A percentile compares a stretch with the other conserved stretches of the same genome.
phyloP scores from a whole-genome alignment of 2,113 vertebrate genomes.

The Phrynosoma platyrhinos region DNA sequence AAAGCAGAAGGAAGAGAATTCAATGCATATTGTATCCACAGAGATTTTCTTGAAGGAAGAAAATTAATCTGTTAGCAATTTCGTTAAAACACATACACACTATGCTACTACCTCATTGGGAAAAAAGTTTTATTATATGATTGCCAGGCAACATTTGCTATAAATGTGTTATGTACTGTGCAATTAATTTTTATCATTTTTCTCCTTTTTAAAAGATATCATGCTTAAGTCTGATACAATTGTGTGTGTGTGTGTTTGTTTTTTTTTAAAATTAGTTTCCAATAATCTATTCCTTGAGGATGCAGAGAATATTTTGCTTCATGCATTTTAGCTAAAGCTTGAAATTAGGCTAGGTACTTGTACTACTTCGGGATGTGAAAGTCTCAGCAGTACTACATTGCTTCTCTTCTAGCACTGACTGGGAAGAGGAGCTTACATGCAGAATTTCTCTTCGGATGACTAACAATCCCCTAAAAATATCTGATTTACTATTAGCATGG shows the following conservation, averaged over 20 bases:
- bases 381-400: background rate
- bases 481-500: background rate
- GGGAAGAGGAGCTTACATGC: background rate
- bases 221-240: slow-evolving; percentile 2
- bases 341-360: background rate
- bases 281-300: background rate
- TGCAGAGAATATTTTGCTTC: background rate
- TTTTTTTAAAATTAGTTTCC: background rate
- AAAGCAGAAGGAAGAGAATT: slow-evolving; percentile 18
- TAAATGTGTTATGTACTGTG: background rate
- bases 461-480: background rate
- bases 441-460: background rate
- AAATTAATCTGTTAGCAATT: slow-evolving; percentile 30
- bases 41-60: slow-evolving; percentile 28
- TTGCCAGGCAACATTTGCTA: background rate
- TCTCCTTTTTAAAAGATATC: background rate
- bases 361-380: background rate
- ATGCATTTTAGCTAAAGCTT: no score
- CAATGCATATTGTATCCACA: slow-evolving; percentile 43
- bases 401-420: background rate
- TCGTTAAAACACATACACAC: background rate
- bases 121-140: background rate
- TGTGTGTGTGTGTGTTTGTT: no score
- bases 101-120: background rate
- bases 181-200: background rate